Conservation (phyloP, 2,797 vertebrate species). For the Chelon auratus region DNA sequence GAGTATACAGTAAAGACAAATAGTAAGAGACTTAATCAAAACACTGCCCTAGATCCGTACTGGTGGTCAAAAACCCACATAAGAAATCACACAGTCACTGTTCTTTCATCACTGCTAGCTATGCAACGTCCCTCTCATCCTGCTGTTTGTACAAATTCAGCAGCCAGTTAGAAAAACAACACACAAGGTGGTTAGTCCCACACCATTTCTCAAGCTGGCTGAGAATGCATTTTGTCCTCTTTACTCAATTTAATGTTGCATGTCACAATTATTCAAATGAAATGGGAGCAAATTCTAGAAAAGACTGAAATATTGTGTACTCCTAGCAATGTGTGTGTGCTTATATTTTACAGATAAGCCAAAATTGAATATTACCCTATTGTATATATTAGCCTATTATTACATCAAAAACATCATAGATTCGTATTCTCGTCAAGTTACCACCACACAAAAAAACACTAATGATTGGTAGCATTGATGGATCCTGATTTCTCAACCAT, state of each 20-base stretch:
- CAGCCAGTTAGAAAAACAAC: slow-evolving; percentile 21
- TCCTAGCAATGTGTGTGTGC: neutral
- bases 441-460: neutral
- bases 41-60: neutral
- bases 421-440: neutral
- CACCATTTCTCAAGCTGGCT: neutral
- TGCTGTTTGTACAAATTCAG: slow-evolving; percentile 22
- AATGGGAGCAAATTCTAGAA: neutral
- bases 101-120: slow-evolving; percentile 16
- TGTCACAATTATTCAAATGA: slow-evolving; percentile 4
- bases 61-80: slow-evolving; percentile 6
- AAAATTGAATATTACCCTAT: neutral
- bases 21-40: neutral
- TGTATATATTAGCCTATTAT: neutral
- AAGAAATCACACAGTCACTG: neutral
- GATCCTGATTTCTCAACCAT: neutral
- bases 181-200: slow-evolving; percentile 25
- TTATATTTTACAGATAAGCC: neutral
- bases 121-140: neutral
- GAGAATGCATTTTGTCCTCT: neutral
- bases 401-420: neutral
- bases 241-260: neutral
- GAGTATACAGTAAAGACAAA: neutral
- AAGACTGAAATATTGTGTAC: neutral
- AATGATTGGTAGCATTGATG: no score